These are phyloP conservation scores for Neopelma chrysocephalum DNA, from an alignment of 2,797 vertebrate species.

Conservation along the genomic window DNA sequence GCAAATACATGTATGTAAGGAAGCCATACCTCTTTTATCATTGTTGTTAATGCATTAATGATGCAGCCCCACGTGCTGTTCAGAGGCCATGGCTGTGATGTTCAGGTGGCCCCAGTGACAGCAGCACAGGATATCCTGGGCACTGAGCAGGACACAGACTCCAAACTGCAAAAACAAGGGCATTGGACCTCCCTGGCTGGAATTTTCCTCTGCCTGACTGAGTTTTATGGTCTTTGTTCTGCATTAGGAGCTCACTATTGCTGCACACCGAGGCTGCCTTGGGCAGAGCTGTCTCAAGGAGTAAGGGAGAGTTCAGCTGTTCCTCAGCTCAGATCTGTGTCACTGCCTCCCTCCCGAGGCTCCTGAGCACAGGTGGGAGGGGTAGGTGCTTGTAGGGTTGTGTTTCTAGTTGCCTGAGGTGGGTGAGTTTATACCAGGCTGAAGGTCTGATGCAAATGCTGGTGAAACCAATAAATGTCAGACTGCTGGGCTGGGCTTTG, in stretches of 20 bases:
- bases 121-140: not conserved
- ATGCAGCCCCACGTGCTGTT: too few relatives aligned
- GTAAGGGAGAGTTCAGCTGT: not conserved
- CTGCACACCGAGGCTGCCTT: not conserved
- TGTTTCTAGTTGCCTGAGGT: not conserved
- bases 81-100: not conserved
- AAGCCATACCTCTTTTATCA: accelerated
- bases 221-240: not conserved
- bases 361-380: not conserved
- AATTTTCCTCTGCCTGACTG: not conserved
- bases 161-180: not conserved
- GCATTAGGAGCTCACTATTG: not conserved
- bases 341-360: not conserved
- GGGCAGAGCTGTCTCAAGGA: not conserved
- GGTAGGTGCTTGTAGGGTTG: too few relatives aligned
- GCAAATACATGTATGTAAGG: accelerated
- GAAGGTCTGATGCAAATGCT: not conserved
- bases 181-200: not conserved
- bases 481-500: not conserved
- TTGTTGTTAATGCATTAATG: not conserved
- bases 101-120: not conserved
- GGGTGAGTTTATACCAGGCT: not conserved
- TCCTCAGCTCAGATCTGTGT: not conserved
- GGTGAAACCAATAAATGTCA: not conserved
- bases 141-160: not conserved